Evolutionary conservation across 2,797 vertebrate genomes (phyloP).

Genomic region (Peromyscus aztecus): DNA sequence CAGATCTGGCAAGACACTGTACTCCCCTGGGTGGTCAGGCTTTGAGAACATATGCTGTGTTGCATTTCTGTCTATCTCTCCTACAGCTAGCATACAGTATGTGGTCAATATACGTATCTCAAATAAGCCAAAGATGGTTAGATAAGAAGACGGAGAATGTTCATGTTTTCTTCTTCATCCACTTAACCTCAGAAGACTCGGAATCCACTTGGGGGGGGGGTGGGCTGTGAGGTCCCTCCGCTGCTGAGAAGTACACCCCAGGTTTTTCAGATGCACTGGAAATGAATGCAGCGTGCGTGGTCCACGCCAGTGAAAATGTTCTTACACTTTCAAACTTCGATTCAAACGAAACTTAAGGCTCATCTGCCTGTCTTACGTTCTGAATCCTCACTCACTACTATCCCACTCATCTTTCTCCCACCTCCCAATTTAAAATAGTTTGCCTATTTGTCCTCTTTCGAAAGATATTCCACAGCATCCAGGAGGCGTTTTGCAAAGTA

Average conservation of each 20-base stretch:
- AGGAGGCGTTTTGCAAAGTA: not conserved
- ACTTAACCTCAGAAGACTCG: not conserved
- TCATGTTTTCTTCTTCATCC: not conserved
- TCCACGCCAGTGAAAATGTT: not conserved
- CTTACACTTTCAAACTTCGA: not conserved
- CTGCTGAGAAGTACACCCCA: not conserved
- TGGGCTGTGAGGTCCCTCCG: not conserved
- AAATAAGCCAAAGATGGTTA: not conserved
- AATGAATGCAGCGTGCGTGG: not conserved
- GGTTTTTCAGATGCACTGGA: not conserved
- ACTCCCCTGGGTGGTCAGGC: too few species aligned
- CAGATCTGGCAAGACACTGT: not conserved
- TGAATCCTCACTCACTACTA: not conserved
- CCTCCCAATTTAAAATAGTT: not conserved
- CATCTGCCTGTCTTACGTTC: fast-evolving
- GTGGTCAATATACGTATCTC: not conserved
- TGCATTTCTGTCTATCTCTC: not conserved
- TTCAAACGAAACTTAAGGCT: not conserved
- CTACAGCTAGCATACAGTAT: not conserved
- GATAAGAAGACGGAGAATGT: not conserved
- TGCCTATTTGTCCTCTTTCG: not conserved
- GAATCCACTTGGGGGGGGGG: not conserved
- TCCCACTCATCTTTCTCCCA: not conserved
- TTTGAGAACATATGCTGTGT: not conserved
- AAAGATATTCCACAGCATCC: not conserved